Conservation (phyloP, 2,888 invertebrate genomes). For the Norana najaformis region DNA sequence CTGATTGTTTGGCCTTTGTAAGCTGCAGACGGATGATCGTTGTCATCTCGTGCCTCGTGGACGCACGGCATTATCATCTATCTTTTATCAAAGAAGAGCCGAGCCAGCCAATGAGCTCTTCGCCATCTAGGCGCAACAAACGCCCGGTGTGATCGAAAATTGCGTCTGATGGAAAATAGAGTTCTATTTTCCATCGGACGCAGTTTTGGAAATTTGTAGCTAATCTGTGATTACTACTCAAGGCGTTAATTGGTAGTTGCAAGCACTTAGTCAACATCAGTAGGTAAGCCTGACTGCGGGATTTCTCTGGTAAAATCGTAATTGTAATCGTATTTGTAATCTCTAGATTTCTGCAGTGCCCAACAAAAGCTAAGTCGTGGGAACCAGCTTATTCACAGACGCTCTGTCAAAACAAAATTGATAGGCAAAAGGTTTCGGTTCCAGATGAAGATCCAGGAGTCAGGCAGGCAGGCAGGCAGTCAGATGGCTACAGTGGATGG, state of each 20-base stretch:
- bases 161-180: background rate
- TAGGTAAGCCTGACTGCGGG: background rate
- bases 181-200: too few species aligned
- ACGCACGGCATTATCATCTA: background rate
- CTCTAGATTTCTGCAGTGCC: too few species aligned
- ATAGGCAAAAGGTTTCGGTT: too few species aligned
- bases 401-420: too few species aligned
- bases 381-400: too few species aligned
- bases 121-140: background rate
- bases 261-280: background rate
- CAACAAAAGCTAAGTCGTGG: too few species aligned
- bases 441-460: too few species aligned
- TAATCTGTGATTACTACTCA: background rate
- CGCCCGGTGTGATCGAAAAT: constrained; percentile 5
- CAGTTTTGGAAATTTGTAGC: background rate
- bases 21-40: constrained; percentile 2
- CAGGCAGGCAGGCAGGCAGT: too few species aligned
- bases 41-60: background rate
- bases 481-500: too few species aligned
- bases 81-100: background rate
- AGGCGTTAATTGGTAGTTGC: background rate
- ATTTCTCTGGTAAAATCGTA: too few species aligned
- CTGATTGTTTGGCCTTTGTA: constrained; percentile 6
- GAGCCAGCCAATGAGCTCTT: background rate
- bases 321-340: too few species aligned